Evolutionary conservation across 2,797 vertebrate genomes (phyloP).

Genomic region (Falco novaeseelandiae): DNA sequence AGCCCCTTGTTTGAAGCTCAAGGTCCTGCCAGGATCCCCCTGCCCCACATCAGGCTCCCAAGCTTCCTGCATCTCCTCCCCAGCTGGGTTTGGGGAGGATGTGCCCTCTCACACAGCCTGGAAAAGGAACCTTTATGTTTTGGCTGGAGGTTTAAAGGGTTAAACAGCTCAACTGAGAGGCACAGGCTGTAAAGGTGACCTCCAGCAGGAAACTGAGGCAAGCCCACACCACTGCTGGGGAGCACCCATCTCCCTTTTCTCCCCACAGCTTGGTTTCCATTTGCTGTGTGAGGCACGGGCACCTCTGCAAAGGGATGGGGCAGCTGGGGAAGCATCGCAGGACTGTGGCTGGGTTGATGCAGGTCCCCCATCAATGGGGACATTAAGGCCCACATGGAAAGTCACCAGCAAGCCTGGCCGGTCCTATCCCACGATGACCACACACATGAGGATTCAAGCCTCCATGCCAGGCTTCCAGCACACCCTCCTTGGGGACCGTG

Average conservation of each 20-base stretch:
- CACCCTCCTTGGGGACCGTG: neutral
- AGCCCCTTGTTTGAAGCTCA: neutral
- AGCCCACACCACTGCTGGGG: neutral
- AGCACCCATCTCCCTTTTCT: neutral
- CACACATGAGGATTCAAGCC: neutral
- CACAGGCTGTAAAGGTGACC: neutral
- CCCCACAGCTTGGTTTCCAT: neutral
- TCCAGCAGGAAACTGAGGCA: neutral
- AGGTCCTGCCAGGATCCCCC: neutral
- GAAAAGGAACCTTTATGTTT: neutral
- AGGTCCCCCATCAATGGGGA: neutral
- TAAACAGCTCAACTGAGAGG: neutral
- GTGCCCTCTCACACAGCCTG: accelerated
- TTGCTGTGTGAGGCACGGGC: neutral
- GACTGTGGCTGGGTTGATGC: neutral
- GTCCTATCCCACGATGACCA: neutral
- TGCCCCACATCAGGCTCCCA: neutral
- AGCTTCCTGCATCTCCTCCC: neutral
- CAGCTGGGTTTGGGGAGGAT: neutral
- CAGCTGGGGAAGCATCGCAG: accelerated
- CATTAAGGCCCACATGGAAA: neutral
- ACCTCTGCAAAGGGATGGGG: neutral
- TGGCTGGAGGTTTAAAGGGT: neutral
- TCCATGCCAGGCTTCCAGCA: neutral
- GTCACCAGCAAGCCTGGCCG: neutral